Evolutionary conservation across 2,797 vertebrate species (phyloP).

Genomic region (Scyliorhinus canicula): DNA sequence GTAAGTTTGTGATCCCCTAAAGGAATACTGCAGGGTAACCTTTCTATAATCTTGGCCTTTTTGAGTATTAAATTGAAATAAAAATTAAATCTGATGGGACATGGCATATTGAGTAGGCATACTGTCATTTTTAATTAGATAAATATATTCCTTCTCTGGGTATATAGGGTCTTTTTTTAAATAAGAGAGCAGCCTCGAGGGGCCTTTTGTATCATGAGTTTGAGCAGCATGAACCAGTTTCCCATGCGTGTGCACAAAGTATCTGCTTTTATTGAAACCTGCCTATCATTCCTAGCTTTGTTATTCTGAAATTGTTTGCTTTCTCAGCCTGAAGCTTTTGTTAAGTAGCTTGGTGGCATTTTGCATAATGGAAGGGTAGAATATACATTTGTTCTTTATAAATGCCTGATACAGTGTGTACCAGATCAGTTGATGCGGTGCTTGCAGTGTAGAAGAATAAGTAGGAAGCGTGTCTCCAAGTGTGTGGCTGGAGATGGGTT

Average conservation of each 20-base stretch:
- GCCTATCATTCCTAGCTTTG: not conserved
- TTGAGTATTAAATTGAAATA: not conserved
- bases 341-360: not conserved
- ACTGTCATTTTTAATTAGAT: not conserved
- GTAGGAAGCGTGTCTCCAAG: not conserved
- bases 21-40: not conserved
- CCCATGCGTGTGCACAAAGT: not conserved
- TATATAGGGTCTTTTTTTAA: not conserved
- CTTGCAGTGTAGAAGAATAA: not conserved
- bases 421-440: not conserved
- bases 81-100: not conserved
- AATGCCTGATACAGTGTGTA: not conserved
- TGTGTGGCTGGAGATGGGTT: not conserved
- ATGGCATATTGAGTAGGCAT: not conserved
- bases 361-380: not conserved
- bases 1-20: slow-evolving; percentile 8
- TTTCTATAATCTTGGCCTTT: not conserved
- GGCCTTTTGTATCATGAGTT: not conserved
- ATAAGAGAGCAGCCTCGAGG: not conserved
- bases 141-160: not conserved
- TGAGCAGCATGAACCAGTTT: not conserved
- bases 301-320: not conserved
- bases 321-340: not conserved
- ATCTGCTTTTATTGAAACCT: not conserved
- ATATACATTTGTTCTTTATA: not conserved